phyloP scores from a whole-genome alignment of 2,797 vertebrate genomes.

The Sebastes kiyomatsui region DNA sequence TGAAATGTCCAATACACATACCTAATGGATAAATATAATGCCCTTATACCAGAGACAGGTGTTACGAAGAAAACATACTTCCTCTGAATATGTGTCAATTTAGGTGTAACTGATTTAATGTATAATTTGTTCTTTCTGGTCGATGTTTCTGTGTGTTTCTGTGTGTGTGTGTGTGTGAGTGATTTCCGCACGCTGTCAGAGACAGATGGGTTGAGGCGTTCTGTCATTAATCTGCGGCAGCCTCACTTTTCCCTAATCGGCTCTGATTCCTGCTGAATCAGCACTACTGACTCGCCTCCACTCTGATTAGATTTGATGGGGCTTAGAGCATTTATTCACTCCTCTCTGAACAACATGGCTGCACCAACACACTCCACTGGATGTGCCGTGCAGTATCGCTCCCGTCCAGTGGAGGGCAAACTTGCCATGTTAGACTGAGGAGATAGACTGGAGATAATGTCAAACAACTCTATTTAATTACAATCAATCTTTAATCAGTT shows the following conservation, averaged over 20 bases:
- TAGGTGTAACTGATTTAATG: background rate
- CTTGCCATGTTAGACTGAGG: background rate
- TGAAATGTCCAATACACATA: background rate
- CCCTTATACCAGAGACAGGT: background rate
- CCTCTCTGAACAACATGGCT: conserved; percentile 35
- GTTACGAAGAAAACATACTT: background rate
- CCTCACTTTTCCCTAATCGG: conserved; percentile 71
- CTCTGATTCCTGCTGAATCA: conserved; percentile 74
- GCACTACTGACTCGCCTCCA: conserved; percentile 49
- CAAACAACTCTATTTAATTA: background rate
- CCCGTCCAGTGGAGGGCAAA: conserved; percentile 37
- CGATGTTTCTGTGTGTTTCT: background rate
- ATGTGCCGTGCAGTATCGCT: background rate
- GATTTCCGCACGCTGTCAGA: conserved; percentile 7
- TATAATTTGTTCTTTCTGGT: background rate
- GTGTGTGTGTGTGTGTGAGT: background rate
- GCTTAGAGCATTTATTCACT: conserved; percentile 60
- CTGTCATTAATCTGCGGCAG: conserved; percentile 72
- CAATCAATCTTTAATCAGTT: background rate
- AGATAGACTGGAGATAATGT: background rate
- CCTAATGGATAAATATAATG: background rate
- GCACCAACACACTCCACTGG: background rate
- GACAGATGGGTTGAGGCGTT: conserved; percentile 61
- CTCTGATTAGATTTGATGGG: conserved; percentile 72
- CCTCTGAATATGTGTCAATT: background rate